Conservation (phyloP, 64 coral and sea anemone genomes). For the Montipora efflorescens region DNA sequence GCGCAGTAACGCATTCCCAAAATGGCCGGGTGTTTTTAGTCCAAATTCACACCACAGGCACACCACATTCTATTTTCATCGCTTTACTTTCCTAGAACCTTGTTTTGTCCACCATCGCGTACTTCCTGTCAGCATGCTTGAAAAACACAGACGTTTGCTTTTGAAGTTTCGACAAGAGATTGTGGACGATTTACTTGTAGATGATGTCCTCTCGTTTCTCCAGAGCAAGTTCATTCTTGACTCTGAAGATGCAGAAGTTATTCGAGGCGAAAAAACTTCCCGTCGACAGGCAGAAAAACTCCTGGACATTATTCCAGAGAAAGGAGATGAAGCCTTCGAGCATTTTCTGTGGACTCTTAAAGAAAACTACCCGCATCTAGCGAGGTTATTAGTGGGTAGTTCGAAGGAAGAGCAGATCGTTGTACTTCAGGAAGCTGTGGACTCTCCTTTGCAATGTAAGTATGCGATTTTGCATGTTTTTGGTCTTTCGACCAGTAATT, state of each 20-base stretch:
- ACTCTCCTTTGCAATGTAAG: constrained; percentile 84
- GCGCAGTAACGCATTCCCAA: not conserved
- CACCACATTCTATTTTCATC: not conserved
- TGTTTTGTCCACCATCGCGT: not conserved
- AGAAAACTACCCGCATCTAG: constrained; percentile 95
- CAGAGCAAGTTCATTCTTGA: constrained; percentile 85
- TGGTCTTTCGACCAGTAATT: not conserved
- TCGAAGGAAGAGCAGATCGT: constrained; percentile 40
- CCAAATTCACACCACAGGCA: not conserved
- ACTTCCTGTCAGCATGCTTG: constrained; percentile 66
- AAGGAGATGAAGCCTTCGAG: constrained; percentile 86
- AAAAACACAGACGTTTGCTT: constrained; percentile 89
- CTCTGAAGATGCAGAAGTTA: constrained; percentile 74
- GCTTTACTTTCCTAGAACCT: not conserved
- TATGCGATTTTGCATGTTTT: not conserved
- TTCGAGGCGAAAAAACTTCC: constrained; percentile 66
- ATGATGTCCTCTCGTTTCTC: constrained; percentile 82
- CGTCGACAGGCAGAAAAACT: constrained; percentile 75
- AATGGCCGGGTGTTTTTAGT: constrained; percentile 15
- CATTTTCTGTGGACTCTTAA: constrained; percentile 70
- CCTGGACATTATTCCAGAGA: constrained; percentile 84
- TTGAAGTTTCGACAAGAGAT: constrained; percentile 69
- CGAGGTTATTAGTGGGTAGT: constrained; percentile 67
- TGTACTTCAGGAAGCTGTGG: constrained; percentile 58
- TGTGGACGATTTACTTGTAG: constrained; percentile 82